These are phyloP conservation scores for Natrix natrix DNA, from an alignment of 2,797 vertebrate genomes.

Conservation along the genomic window DNA sequence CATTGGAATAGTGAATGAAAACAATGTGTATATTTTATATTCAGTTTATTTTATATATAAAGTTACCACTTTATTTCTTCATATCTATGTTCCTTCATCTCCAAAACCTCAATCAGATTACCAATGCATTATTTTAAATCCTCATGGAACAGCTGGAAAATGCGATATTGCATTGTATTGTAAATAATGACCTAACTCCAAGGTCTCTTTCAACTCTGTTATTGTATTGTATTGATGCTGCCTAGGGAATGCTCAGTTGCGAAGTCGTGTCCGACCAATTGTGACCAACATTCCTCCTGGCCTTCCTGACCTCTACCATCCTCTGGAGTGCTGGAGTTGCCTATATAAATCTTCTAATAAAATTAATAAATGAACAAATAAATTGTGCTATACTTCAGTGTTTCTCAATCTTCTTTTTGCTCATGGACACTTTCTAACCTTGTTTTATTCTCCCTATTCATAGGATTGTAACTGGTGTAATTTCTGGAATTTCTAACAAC, in stretches of 20 bases:
- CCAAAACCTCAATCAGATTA: not conserved
- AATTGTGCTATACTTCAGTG: not conserved
- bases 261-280: too few relatives aligned
- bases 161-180: not conserved
- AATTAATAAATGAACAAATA: not conserved
- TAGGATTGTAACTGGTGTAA: not conserved
- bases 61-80: not conserved
- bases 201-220: too few relatives aligned
- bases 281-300: too few relatives aligned
- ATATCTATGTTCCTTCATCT: not conserved
- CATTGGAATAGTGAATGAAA: conserved; percentile 9
- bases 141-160: not conserved
- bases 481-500: not conserved
- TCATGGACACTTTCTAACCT: not conserved
- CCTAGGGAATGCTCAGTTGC: too few relatives aligned
- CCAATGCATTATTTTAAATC: not conserved
- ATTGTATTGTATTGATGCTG: too few relatives aligned
- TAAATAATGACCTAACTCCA: not conserved
- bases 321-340: not conserved
- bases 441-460: not conserved
- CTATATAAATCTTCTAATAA: not conserved
- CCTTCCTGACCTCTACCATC: too few relatives aligned
- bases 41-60: too few relatives aligned
- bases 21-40: not conserved
- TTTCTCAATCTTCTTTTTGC: not conserved